Evolutionary conservation across 2,797 vertebrate genomes (phyloP).

Genomic region (Enteromius paludinosus): DNA sequence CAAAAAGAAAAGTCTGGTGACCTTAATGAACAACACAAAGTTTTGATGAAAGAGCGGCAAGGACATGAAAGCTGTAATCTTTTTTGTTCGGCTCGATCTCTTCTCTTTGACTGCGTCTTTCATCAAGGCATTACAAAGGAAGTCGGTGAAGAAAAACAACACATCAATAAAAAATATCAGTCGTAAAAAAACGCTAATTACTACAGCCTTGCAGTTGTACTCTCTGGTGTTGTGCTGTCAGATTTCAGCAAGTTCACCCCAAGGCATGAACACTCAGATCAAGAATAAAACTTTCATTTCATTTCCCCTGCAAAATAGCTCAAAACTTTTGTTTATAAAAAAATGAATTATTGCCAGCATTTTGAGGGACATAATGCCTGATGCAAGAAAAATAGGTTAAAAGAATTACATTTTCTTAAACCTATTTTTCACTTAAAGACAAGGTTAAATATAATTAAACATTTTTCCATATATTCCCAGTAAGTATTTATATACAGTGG

Average conservation of each 20-base stretch:
- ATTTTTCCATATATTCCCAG: too few species aligned
- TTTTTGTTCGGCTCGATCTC: constrained; percentile 70
- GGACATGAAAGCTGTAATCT: constrained; percentile 67
- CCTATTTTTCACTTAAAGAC: background rate
- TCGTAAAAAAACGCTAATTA: constrained; percentile 79
- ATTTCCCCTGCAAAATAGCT: background rate
- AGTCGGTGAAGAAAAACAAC: constrained; percentile 64
- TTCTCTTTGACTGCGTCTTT: constrained; percentile 72
- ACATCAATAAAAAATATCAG: constrained; percentile 57
- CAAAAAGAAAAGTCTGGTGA: constrained; percentile 51
- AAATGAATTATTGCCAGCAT: background rate
- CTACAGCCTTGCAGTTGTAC: constrained; percentile 66
- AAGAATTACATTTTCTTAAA: background rate
- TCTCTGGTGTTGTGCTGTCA: constrained; percentile 47
- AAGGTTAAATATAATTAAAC: background rate
- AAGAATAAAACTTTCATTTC: constrained; percentile 16
- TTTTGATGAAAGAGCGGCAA: constrained; percentile 69
- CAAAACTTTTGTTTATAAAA: constrained; percentile 25
- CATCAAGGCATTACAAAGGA: constrained; percentile 74
- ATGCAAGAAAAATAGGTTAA: background rate
- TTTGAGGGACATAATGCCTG: background rate
- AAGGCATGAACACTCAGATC: constrained; percentile 41
- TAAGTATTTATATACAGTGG: too few species aligned
- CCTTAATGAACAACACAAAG: constrained; percentile 63
- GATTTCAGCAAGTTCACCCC: constrained; percentile 34